Conservation (phyloP, 2,113 vertebrate species). For the Oreochromis spilurus region DNA sequence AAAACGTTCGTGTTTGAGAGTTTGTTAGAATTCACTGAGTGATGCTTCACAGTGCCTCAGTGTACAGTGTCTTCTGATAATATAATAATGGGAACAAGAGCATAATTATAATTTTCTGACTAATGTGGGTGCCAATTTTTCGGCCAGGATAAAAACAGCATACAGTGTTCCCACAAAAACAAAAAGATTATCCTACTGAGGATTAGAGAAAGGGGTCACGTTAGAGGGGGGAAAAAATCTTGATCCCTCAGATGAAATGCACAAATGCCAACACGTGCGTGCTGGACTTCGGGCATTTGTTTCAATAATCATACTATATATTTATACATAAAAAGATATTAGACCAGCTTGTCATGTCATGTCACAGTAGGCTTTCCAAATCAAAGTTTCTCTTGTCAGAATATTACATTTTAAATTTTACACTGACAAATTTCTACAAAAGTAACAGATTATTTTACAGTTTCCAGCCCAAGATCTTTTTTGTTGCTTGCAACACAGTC, state of each 20-base stretch:
- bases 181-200: slow-evolving; percentile 66
- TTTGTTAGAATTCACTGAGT: background rate
- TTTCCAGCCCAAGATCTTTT: slow-evolving; percentile 52
- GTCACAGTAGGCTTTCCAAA: background rate
- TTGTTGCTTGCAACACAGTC: background rate
- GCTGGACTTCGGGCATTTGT: background rate
- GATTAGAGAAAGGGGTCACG: slow-evolving; percentile 65
- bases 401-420: background rate
- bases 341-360: background rate
- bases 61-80: background rate
- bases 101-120: background rate
- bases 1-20: background rate
- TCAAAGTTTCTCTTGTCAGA: background rate
- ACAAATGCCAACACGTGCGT: background rate
- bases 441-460: background rate
- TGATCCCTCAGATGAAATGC: slow-evolving; percentile 35
- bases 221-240: background rate
- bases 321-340: background rate
- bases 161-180: slow-evolving; percentile 60
- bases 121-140: slow-evolving; percentile 16
- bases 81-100: background rate
- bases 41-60: background rate
- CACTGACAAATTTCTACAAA: background rate
- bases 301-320: background rate
- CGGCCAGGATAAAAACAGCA: slow-evolving; percentile 3